Evolutionary conservation across 1,140 invertebrate species (phyloP), one percentile per base, ranked within the genome.

Genomic region (Rhagoletis zephyria): DNA sequence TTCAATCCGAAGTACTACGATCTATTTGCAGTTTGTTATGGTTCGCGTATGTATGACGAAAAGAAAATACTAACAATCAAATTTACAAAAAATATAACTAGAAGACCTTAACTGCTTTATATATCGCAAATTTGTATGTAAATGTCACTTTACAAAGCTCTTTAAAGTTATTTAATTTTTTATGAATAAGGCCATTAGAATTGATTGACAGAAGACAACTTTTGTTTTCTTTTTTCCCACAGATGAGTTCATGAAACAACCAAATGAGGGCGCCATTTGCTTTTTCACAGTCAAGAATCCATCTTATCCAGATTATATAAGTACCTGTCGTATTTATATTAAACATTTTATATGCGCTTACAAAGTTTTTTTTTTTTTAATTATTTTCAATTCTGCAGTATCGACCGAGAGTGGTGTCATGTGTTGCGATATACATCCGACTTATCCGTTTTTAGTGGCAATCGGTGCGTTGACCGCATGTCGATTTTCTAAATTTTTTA

Each of bases 201-300:
- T 3, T 4, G 60, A 77, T 10, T 74, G 4, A 45, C 56, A 14
- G 51, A 81, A 65, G 19, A 40, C 1, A 63, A 14, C 48, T 42
- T 10, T 14, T 87, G 14, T 4, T 67, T n/a, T n/a, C n/a, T n/a
- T n/a, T 63, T 51, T 48, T 45, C 30, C 14, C 59, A 10, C 90
- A 97, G 97, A 98, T 94, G 96, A 97, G 88, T 98, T 98, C 90
- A 95, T 96, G 89, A 96, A 96, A 90, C 95, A 96, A 89, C 93
- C 95, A 87, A 94, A 94, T 87, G 95, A 94, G 87, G 98, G 98
- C 19, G 95, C 96, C 86, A 94, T 99, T 4, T 97, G 97, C 89
- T 94, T 98, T 51, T 98, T 96, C 93, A 97, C 96, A 16, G 94
- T 98, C 56, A 98, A 98, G 94, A 98, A 98, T 94, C 97, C 98